Evolutionary conservation across 2,888 invertebrate genomes (phyloP).

Genomic region (Prosapia bicincta): DNA sequence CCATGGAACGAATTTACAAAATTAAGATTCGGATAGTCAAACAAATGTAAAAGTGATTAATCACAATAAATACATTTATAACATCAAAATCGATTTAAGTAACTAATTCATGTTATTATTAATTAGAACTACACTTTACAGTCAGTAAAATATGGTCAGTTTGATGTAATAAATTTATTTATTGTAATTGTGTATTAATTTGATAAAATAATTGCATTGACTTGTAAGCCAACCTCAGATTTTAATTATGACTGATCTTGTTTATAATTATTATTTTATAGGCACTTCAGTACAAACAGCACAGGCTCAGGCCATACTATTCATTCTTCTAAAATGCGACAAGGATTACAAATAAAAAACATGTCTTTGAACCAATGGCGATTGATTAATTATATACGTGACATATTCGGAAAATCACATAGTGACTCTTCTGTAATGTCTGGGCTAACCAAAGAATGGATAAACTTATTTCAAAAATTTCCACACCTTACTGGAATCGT

Average conservation of each 20-base stretch:
- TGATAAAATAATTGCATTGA: no score
- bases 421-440: conserved; percentile 49
- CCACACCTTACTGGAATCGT: conserved; percentile 45
- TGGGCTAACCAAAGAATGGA: conserved; percentile 51
- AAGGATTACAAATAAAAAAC: conserved; percentile 12
- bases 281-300: conserved; percentile 27
- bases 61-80: no score
- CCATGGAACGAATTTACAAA: no score
- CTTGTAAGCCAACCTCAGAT: no score
- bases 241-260: no score
- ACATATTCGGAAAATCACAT: conserved; percentile 48
- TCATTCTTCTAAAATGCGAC: conserved; percentile 13
- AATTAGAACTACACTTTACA: no score
- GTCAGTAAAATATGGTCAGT: no score
- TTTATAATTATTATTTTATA: conserved; percentile 7
- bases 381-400: conserved; percentile 49
- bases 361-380: conserved; percentile 51
- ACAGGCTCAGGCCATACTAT: conserved; percentile 10
- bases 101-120: no score
- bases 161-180: neutral
- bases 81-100: no score
- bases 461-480: conserved; percentile 51
- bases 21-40: no score
- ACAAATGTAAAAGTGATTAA: no score
- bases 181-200: neutral